Base-by-base conservation (phyloP, 2,113 vertebrate genomes). In the Dinomys branickii region DNA sequence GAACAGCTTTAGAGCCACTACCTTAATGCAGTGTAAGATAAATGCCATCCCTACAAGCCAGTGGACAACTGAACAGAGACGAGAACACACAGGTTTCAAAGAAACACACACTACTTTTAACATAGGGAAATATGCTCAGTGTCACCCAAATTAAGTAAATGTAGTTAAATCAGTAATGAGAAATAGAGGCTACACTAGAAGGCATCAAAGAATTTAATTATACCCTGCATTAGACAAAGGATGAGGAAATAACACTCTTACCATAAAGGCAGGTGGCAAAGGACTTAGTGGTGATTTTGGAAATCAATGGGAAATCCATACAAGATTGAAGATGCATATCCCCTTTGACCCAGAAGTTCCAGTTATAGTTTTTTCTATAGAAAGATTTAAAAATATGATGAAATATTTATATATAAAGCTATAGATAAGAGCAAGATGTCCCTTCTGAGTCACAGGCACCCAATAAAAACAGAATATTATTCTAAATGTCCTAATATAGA, bases 221-320 rank as follows among this genome's bases (percentile, higher is more conserved):
- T 28, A 35, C 20, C 1, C 19, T 4, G 5, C 28, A 17, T 13
- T 35, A 14, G 2, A 26, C 58, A 54, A 12, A 2, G 30, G 30
- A 2, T 19, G 30, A 30, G 63, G 24, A 88, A 3, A 6, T 20
- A 61, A 24, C 47, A 0, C 3, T 20, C 22, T 14, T 33, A 2
- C 63, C 2, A 0, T 3, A 3, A 11, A 16, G 2, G 0, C 2
- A n/a, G 33, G 61, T 16, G 47, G 56, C 14, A 6, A 17, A 71
- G 71, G 80, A 22, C 14, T 50, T 30, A 9, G 33, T 50, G 11
- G 71, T 41, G 4, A 56, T 59, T 88, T 78, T 77, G 28, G 20
- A 95, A 30, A 4, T 35, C 47, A 71, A 3, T 5, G 47, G 44
- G 28, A 26, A 11, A 19, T 47, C 17, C 52, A 65, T 56, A 41